Conservation (phyloP, 2,113 vertebrate species). For the Cnemophilus loriae region DNA sequence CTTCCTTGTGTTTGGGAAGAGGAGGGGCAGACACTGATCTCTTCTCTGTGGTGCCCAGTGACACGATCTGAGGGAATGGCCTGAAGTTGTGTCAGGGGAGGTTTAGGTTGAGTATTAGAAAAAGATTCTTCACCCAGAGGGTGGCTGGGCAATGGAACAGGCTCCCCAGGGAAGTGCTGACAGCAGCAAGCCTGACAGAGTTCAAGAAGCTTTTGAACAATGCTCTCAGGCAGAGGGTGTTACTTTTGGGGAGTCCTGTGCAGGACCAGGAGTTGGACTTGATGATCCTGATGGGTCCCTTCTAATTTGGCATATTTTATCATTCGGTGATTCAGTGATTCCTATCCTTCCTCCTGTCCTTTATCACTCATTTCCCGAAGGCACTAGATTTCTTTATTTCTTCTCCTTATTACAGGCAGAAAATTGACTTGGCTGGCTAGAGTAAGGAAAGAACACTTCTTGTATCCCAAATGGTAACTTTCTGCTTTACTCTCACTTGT, state of each 20-base stretch:
- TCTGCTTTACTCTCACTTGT: not conserved
- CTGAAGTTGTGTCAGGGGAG: not conserved
- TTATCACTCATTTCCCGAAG: not conserved
- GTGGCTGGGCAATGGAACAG: not conserved
- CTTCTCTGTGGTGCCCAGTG: not conserved
- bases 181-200: not conserved
- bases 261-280: not conserved
- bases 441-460: not conserved
- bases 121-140: not conserved
- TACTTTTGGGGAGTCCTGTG: not conserved
- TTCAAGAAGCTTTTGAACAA: not conserved
- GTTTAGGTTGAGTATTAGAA: not conserved
- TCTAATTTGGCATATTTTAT: not conserved
- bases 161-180: not conserved
- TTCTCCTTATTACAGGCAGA: not conserved
- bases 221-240: not conserved
- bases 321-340: not conserved
- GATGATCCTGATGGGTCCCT: not conserved
- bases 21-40: not conserved
- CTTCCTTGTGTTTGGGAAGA: not conserved
- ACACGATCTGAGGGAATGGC: not conserved
- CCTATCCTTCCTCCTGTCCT: not conserved
- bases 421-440: not conserved
- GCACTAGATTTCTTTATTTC: not conserved
- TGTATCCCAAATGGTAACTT: not conserved